Evolutionary conservation across 2,113 vertebrate species (phyloP), one percentile per base, ranked within the genome.

Genomic region (Piliocolobus tephrosceles): DNA sequence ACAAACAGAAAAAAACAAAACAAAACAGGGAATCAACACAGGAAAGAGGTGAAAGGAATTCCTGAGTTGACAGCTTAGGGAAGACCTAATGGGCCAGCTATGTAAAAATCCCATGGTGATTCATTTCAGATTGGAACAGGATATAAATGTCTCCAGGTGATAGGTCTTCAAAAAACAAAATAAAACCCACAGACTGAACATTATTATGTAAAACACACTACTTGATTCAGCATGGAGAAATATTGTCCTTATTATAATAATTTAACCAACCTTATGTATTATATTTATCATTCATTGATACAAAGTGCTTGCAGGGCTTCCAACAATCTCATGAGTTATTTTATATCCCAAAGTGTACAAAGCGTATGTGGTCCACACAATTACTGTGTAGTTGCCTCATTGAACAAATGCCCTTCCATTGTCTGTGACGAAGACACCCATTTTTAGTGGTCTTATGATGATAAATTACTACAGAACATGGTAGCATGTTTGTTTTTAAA

Each of bases 311-410:
- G 0, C 23, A 32, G 64, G 32, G 4, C 16, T 5, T 25, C n/a
- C 75, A 30, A 23, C 8, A 57, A n/a, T 64, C 14, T 83, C 38
- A 61, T 27, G 55, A 75, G 12, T 72, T 43, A 38, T 11, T 78
- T 78, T 78, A 43, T 23, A 73, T 55, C 23, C 8, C 23, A 35
- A 7, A 52, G 16, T 25, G 0, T 10, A 6, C 11, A 35, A 9
- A 52, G 12, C 25, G 0, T 10, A 8, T 45, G 38, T 79, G 6
- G 20, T 25, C 27, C 10, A 84, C 72, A n/a, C 17, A 50, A 58
- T 7, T 35, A 43, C 0, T 40, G 7, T n/a, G 12, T 6, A 30
- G 14, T 43, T 75, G 35, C 23, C 5, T 68, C 43, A 0, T 4
- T 61, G 20, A n/a, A 27, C 66, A 84, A 87, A 52, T n/a, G 47